A percentile compares a stretch with the other conserved stretches of the same genome.
These are phyloP conservation scores for Pammene fasciana DNA, from an alignment of 2,888 invertebrate species.

Conservation along the genomic window DNA sequence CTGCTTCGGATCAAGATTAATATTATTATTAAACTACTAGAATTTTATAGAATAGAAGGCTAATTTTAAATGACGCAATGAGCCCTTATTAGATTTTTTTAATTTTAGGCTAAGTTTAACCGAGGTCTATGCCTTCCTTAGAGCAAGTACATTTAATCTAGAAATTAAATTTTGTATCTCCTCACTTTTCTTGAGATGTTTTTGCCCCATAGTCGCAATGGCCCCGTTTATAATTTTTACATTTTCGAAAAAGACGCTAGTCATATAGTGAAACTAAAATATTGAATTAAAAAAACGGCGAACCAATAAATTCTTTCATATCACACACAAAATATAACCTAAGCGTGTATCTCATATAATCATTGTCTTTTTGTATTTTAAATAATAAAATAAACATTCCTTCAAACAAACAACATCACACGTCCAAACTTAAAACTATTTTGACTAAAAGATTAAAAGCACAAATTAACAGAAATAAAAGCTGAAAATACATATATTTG, in stretches of 20 bases:
- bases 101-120: not conserved
- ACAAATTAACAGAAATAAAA: conserved; percentile 20
- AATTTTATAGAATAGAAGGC: conserved; percentile 7
- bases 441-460: conserved; percentile 31
- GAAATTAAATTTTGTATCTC: not conserved
- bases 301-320: conserved; percentile 32
- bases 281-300: not conserved
- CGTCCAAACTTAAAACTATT: conserved; percentile 24
- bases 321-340: conserved; percentile 26
- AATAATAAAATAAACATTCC: conserved; percentile 31
- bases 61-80: conserved; percentile 6
- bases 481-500: conserved; percentile 9
- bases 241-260: not conserved
- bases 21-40: conserved; percentile 16
- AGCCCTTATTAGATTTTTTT: not conserved
- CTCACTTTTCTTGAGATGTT: not conserved
- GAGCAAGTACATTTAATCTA: too few relatives aligned
- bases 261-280: conserved; percentile 12
- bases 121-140: too few relatives aligned
- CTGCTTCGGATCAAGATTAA: conserved; percentile 5
- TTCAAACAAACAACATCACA: conserved; percentile 38
- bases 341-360: conserved; percentile 18
- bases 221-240: not conserved
- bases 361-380: conserved; percentile 34
- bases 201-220: not conserved